These are phyloP conservation scores for Galago senegalensis DNA, from an alignment of 2,797 vertebrate genomes.

Conservation along the genomic window DNA sequence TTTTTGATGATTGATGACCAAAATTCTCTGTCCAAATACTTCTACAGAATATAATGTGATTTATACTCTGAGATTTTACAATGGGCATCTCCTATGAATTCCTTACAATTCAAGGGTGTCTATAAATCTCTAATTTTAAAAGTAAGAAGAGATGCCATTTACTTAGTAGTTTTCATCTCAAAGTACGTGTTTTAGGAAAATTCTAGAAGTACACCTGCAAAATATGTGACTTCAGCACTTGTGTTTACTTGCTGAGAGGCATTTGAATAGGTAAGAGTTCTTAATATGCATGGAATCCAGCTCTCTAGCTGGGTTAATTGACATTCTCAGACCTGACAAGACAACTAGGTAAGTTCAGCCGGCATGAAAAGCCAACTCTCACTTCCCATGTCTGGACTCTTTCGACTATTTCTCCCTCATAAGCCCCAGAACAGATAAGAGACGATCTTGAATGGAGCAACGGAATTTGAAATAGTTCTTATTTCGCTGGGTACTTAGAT, in stretches of 20 bases:
- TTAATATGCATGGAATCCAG: background rate
- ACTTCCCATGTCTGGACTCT: background rate
- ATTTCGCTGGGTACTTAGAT: constrained; percentile 38
- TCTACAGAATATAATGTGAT: constrained; percentile 36
- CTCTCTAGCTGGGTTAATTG: background rate
- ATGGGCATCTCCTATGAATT: background rate
- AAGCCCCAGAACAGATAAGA: constrained; percentile 36
- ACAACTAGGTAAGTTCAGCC: background rate
- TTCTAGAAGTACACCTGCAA: background rate
- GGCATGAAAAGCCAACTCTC: background rate
- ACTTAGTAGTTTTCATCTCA: background rate
- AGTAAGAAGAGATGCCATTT: background rate
- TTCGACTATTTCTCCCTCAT: constrained; percentile 25
- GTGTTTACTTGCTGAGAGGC: background rate
- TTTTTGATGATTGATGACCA: constrained; percentile 19
- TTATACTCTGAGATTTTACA: constrained; percentile 47
- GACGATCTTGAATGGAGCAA: background rate
- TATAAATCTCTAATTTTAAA: constrained; percentile 53
- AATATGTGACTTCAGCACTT: background rate
- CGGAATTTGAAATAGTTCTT: background rate
- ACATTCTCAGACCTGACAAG: background rate
- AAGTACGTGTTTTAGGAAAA: constrained; percentile 20
- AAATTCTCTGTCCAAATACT: constrained; percentile 57
- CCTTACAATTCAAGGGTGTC: constrained; percentile 29
- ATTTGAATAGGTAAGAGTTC: background rate